Conservation (phyloP, 1,140 invertebrate genomes). For the Hycleus cichorii region DNA sequence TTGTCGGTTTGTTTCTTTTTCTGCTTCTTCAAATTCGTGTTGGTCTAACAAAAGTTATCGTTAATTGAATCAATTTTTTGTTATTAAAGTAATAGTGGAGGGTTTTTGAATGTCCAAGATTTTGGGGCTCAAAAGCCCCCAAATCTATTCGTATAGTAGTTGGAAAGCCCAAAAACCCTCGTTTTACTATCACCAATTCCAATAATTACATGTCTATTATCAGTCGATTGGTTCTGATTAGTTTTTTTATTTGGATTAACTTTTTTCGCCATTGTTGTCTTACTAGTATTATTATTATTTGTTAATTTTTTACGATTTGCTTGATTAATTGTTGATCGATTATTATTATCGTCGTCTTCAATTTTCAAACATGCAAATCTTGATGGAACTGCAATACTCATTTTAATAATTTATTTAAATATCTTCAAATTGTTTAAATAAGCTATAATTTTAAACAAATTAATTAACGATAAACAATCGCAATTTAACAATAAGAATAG, state of each 20-base stretch:
- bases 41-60: not conserved
- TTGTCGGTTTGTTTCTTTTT: constrained; percentile 39
- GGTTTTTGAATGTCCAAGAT: not conserved
- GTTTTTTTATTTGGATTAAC: not conserved
- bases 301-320: not conserved
- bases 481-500: too few relatives aligned
- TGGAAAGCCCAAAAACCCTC: too few relatives aligned
- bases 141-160: too few relatives aligned
- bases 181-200: too few relatives aligned
- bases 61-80: not conserved
- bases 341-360: constrained; percentile 48
- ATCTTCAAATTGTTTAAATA: too few relatives aligned
- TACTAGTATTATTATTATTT: not conserved
- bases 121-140: too few relatives aligned
- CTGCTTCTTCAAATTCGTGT: constrained; percentile 6
- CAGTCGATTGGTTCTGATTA: too few relatives aligned
- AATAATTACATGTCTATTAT: too few relatives aligned
- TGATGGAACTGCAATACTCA: constrained; percentile 50
- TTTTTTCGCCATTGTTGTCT: constrained; percentile 4
- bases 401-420: constrained; percentile 12
- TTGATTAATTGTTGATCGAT: not conserved
- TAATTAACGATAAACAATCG: too few relatives aligned
- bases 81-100: not conserved
- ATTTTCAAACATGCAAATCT: constrained; percentile 54
- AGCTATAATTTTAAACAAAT: too few relatives aligned